Evolutionary conservation across 2,113 vertebrate genomes (phyloP).

Genomic region (Aphelocoma coerulescens): DNA sequence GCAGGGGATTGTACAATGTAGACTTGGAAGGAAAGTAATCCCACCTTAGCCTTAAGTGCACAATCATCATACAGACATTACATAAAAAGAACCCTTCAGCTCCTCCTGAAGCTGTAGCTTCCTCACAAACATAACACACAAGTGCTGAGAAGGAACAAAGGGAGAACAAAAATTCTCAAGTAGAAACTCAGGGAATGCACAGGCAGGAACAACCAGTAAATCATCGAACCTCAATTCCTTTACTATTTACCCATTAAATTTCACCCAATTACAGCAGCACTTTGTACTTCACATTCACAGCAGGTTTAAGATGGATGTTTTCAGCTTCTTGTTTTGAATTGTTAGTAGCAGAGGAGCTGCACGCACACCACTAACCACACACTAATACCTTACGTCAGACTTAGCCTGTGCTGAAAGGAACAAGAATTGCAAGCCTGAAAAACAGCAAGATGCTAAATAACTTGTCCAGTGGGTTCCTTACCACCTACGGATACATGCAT

Average conservation of each 20-base stretch:
- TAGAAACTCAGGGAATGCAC: neutral
- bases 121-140: neutral
- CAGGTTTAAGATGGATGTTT: neutral
- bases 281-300: neutral
- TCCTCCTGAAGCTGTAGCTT: neutral
- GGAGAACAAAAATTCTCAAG: neutral
- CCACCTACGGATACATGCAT: neutral
- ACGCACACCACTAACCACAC: neutral
- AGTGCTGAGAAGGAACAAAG: neutral
- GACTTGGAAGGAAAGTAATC: neutral
- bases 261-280: neutral
- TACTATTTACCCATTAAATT: neutral
- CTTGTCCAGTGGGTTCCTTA: neutral
- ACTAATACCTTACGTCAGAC: neutral
- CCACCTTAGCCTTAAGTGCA: neutral
- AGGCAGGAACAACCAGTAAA: neutral
- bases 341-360: neutral
- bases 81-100: neutral
- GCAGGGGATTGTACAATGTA: neutral
- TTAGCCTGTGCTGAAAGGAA: neutral
- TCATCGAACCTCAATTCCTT: rapidly evolving
- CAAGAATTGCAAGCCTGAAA: neutral
- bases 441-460: neutral
- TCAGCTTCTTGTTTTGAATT: neutral
- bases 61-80: neutral